A percentile compares a stretch with the other conserved stretches of the same genome.
Evolutionary conservation across 2,888 invertebrate genomes (phyloP).

Genomic region (Arge pagana): DNA sequence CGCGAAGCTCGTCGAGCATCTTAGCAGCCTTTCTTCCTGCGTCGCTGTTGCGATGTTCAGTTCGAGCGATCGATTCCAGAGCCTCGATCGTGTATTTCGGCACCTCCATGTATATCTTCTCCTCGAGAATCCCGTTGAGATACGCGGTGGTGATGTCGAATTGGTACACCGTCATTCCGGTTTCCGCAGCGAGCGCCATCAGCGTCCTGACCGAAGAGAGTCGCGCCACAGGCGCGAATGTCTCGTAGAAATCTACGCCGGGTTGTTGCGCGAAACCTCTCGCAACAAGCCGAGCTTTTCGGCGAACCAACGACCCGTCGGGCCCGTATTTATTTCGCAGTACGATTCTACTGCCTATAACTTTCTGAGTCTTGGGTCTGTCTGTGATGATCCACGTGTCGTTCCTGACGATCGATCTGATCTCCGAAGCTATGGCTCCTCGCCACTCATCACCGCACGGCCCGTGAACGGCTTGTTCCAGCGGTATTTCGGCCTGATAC

Average conservation of each 20-base stretch:
- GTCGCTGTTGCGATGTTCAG: not conserved
- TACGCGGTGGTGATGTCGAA: constrained; percentile 28
- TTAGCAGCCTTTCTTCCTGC: constrained; percentile 13
- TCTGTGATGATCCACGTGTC: constrained; percentile 35
- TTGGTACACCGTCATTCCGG: constrained; percentile 26
- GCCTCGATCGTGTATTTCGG: constrained; percentile 14
- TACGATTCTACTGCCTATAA: constrained; percentile 6
- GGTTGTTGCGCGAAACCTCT: constrained; percentile 21
- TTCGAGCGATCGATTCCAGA: constrained; percentile 1
- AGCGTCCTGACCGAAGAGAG: constrained; percentile 23
- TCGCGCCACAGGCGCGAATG: constrained; percentile 23
- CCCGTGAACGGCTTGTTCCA: constrained; percentile 22
- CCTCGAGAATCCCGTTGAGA: constrained; percentile 29
- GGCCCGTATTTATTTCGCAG: constrained; percentile 21
- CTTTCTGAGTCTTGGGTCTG: constrained; percentile 25
- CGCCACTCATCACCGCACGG: constrained; percentile 29
- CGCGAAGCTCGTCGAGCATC: constrained; percentile 9
- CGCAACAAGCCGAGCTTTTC: constrained; percentile 22
- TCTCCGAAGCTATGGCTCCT: constrained; percentile 31
- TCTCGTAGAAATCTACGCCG: constrained; percentile 19
- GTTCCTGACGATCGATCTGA: constrained; percentile 31
- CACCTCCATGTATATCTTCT: constrained; percentile 24
- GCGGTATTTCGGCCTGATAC: constrained; percentile 17
- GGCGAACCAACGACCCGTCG: constrained; percentile 15
- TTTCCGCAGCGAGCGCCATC: constrained; percentile 23